Evolutionary conservation across 2,797 vertebrate genomes (phyloP).

Genomic region (Sebastes nivosus): DNA sequence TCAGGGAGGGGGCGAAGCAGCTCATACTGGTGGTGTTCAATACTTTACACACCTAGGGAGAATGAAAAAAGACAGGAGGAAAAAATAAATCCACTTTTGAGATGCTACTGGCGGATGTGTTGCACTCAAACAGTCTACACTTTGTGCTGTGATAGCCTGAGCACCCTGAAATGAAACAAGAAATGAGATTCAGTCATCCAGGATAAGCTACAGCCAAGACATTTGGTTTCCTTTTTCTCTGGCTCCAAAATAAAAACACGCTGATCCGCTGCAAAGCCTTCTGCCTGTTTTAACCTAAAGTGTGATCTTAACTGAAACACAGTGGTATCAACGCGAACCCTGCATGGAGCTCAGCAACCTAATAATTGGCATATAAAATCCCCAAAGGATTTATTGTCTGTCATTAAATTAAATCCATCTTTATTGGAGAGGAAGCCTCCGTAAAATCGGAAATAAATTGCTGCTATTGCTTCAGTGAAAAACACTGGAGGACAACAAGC

Average conservation of each 20-base stretch:
- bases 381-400: conserved; percentile 41
- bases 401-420: conserved; percentile 68
- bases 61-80: not conserved
- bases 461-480: conserved; percentile 46
- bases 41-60: conserved; percentile 89
- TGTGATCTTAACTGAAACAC: conserved; percentile 49
- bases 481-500: conserved; percentile 66
- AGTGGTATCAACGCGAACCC: conserved; percentile 6
- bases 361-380: conserved; percentile 56
- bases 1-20: conserved; percentile 91
- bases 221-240: not conserved
- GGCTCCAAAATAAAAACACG: conserved; percentile 11
- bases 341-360: conserved; percentile 11
- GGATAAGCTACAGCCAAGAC: not conserved
- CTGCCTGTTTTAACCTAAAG: conserved; percentile 36
- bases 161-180: conserved; percentile 45
- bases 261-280: not conserved
- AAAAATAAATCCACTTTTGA: not conserved
- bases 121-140: conserved; percentile 7
- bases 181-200: conserved; percentile 29
- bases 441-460: conserved; percentile 60
- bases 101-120: not conserved
- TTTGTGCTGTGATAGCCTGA: conserved; percentile 3
- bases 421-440: conserved; percentile 49
- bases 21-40: conserved; percentile 91